Base-by-base conservation (phyloP, 2,113 vertebrate genomes). In the Marmota flaviventris region DNA sequence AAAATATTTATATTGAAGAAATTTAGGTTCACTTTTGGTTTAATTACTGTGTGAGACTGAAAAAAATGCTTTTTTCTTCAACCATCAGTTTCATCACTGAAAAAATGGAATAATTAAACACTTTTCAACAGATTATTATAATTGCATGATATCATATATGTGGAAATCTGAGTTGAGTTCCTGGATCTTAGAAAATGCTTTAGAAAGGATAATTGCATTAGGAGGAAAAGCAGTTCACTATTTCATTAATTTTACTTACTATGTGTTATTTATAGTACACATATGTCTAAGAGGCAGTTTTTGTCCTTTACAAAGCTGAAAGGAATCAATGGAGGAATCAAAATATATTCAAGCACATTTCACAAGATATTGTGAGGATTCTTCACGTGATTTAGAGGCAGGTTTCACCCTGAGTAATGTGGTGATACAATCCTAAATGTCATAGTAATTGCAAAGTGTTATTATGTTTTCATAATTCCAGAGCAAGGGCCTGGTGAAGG, bases 401-500 rank as follows among this genome's bases (percentile, higher is more conserved):
- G 37, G 95, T 29, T 88, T 95, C 37, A 90, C 39, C 92, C 29
- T 4, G 69, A 58, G 53, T 83, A 86, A 7, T 63, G 83, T 79
- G 48, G 20, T 87, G 92, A 96, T 11, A 87, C 37, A 61, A 72
- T 89, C 29, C 20, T 77, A 79, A 96, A 58, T 16, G 77, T 32
- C 37, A 75, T 0, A 67, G 39, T 10, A 77, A 65, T 10, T 65
- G 0, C 53, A 94, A 95, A 45, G 1, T 24, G 12, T 77, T 77
- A 22, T 88, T 95, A 93, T 70, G 95, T 94, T 93, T 81, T 96
- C 4, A 34, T 53, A 97, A 70, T 89, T 93, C n/a, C 48, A 45
- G 58, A 96, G 92, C 1, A 93, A 76, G 70, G 94, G 18, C 42
- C 63, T 83, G 10, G 29, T 25, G n/a, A 97, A 83, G 34, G 39